phyloP scores from a whole-genome alignment of 2,797 vertebrate species.

The Staurois parvus region DNA sequence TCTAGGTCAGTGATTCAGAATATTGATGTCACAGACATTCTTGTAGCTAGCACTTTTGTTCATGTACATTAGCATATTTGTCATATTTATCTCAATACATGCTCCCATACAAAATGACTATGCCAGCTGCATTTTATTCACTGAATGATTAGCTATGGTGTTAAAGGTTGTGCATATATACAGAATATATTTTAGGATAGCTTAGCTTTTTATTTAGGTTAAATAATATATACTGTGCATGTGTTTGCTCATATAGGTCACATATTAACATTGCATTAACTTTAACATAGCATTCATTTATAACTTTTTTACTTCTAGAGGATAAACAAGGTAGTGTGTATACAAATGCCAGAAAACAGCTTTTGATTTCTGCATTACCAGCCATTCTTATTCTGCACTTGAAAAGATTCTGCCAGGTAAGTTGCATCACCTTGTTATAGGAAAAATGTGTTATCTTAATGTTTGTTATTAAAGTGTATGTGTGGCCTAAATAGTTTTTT shows the following conservation, averaged over 20 bases:
- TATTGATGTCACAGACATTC: too few species aligned
- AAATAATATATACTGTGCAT: neutral
- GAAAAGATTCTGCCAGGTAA: conserved; percentile 97
- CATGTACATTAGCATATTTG: too few species aligned
- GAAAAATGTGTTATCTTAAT: neutral
- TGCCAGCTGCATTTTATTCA: neutral
- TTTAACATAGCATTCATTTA: too few species aligned
- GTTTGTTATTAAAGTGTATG: too few species aligned
- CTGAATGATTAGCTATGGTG: neutral
- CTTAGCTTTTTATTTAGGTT: neutral
- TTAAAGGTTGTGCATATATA: neutral
- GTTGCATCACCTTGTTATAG: neutral
- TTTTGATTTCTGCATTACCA: conserved; percentile 92
- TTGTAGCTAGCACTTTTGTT: too few species aligned
- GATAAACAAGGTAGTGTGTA: conserved; percentile 90
- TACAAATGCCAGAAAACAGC: conserved; percentile 94
- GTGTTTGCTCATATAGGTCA: neutral
- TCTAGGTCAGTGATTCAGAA: too few species aligned
- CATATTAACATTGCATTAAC: neutral
- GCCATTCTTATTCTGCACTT: conserved; percentile 93
- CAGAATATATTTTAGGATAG: neutral
- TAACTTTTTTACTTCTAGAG: conserved; percentile 73
- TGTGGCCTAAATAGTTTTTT: too few species aligned
- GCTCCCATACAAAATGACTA: too few species aligned
- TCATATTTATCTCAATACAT: too few species aligned